Conservation (phyloP, 2,797 vertebrate genomes). For the Hoplostethus atlanticus region DNA sequence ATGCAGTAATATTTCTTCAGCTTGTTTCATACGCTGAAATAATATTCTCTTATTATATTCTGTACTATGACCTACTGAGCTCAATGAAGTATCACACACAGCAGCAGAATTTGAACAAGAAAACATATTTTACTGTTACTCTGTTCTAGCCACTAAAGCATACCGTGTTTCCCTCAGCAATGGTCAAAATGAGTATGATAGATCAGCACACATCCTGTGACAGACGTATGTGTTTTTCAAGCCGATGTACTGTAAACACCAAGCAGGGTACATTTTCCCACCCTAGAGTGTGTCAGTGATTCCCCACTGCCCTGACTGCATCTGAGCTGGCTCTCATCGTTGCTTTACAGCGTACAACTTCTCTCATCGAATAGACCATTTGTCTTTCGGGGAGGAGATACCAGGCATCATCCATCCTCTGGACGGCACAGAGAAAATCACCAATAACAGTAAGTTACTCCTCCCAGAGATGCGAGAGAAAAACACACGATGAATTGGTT, state of each 20-base stretch:
- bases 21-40: neutral
- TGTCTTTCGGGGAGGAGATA: slow-evolving; percentile 95
- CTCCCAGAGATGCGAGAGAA: slow-evolving; percentile 7
- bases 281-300: neutral
- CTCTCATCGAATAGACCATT: slow-evolving; percentile 97
- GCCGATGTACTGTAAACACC: too few species aligned
- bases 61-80: neutral
- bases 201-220: neutral
- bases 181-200: neutral
- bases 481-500: slow-evolving; percentile 9
- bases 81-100: too few species aligned
- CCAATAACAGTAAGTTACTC: slow-evolving; percentile 88
- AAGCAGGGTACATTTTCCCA: neutral
- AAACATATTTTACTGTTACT: too few species aligned
- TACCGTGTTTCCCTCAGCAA: neutral
- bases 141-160: too few species aligned
- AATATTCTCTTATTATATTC: neutral
- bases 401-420: slow-evolving; percentile 96
- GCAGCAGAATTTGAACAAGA: too few species aligned
- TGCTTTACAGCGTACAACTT: slow-evolving; percentile 93
- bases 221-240: neutral
- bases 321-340: slow-evolving; percentile 42
- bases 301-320: slow-evolving; percentile 16
- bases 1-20: neutral
- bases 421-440: slow-evolving; percentile 97